Base-by-base conservation (phyloP, 2,797 vertebrate species). In the Sebastes steindachneri region DNA sequence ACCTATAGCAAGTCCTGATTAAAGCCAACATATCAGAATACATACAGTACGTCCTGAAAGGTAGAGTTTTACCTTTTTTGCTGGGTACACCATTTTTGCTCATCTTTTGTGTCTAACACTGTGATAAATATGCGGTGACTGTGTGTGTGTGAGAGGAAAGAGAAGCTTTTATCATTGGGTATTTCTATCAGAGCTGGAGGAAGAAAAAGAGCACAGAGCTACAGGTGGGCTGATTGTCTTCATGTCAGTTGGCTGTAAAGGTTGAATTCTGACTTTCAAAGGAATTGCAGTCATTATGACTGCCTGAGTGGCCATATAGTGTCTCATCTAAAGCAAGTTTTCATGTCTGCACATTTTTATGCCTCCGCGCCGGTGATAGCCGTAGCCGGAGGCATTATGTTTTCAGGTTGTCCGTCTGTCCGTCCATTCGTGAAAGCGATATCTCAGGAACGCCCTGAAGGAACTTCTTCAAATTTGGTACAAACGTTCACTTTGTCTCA, bases 1-100 rank as follows among this genome's bases (percentile, higher is more conserved):
- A 89, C 76, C 85, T 85, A 77, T 64, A 71, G 54, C 45, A 28
- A 66, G 33, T 55, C 48, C 45, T 68, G 57, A 87, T 82, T 85
- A 53, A 78, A 77, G 68, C 12, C 23, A 58, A 83, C 54, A 17
- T 53, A 74, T 76, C 59, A 59, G 33, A 58, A 31, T 64, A 53
- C 14, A 75, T 26, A 7, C 45, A 55, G 23, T 12, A 7, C 7
- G 3, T 63, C 54, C 4, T 60, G 9, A 53, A 69, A 65, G 60
- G 29, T 63, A 25, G 6, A 69, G 33, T 3, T 55, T 72, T 58
- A 2, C 26, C 23, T 80, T 81, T 15, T 9, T 63, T 33, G 54
- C 9, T 60, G 29, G 11, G 7, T 12, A 41, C 28, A 70, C 9
- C 2, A 12, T 60, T 41, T 68, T 41, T 54, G n/a, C 12, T 77